phyloP scores from a whole-genome alignment of 2,797 vertebrate species.

The Argentina silus region DNA sequence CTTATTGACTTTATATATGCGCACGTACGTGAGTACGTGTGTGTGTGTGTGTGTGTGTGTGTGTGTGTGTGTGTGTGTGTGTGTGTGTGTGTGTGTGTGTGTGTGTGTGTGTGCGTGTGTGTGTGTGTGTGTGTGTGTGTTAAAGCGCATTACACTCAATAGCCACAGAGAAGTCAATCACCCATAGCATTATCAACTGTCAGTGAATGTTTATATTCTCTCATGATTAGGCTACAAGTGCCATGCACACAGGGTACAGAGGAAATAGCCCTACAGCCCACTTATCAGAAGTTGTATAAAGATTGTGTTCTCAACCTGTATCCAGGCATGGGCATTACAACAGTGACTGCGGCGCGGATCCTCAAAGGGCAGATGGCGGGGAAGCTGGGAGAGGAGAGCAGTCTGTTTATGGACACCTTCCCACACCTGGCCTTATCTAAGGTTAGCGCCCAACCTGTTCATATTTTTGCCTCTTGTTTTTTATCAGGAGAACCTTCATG shows the following conservation, averaged over 20 bases:
- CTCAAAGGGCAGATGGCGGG: constrained; percentile 78
- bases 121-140: constrained; percentile 13
- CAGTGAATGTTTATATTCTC: no score
- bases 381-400: constrained; percentile 75
- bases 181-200: no score
- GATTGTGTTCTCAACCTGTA: constrained; percentile 37
- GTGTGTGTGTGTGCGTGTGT: neutral
- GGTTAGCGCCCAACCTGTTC: constrained; percentile 52
- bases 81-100: constrained; percentile 4
- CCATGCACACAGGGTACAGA: neutral
- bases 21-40: neutral
- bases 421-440: constrained; percentile 81
- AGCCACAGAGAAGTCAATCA: no score
- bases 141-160: neutral
- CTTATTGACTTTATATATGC: no score
- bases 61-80: neutral
- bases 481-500: neutral
- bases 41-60: neutral
- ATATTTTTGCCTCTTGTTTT: neutral
- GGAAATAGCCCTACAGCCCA: neutral
- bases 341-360: constrained; percentile 81
- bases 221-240: no score
- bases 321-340: constrained; percentile 81
- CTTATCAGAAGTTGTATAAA: constrained; percentile 24
- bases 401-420: constrained; percentile 81